Evolutionary conservation across 2,113 vertebrate species (phyloP), one percentile per base, ranked within the genome.

Genomic region (Ardeotis arabs): DNA sequence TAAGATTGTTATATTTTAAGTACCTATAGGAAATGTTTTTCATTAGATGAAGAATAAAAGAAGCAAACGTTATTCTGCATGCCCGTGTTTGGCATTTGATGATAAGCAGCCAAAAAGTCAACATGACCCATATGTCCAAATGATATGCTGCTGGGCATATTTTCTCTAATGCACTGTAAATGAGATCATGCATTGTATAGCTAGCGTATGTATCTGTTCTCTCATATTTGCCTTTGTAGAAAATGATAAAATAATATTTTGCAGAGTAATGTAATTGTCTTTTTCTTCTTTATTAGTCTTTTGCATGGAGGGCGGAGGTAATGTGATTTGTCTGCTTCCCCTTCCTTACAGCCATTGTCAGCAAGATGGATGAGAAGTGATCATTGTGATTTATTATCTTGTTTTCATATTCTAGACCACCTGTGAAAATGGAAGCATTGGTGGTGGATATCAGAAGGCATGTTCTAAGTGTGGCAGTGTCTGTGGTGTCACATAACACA

Each of bases 391-490:
- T 92, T 88, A 56, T 73, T 84, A 20, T 73, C 60, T 53, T 77
- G 39, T 58, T 58, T 95, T 83, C 67, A 37, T 80, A 28, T 83
- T 90, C 44, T 72, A 72, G 87, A 81, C n/a, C 31, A 39, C 35
- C 35, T 70, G 12, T 90, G 91, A 64, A 85, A 96, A 89, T 6
- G 24, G 73, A 96, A 93, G 49, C 41, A 94, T 44, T 44, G 72
- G 72, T 77, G 35, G n/a, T 72, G 58, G 29, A n/a, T 10, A 50
- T 72, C 52, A 91, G n/a, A 72, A 82, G 4, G 37, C 39, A 23
- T 44, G 9, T 89, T 87, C 14, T 52, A 58, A 58, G 69, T 19
- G 29, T 44, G 23, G 49, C 15, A 60, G 24, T 35, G 70, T 63
- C 64, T 67, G 33, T 44, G 59, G 37, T 60, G 59, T n/a, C 73